Evolutionary conservation across 2,797 vertebrate genomes (phyloP).

Genomic region (Heterohyrax brucei): DNA sequence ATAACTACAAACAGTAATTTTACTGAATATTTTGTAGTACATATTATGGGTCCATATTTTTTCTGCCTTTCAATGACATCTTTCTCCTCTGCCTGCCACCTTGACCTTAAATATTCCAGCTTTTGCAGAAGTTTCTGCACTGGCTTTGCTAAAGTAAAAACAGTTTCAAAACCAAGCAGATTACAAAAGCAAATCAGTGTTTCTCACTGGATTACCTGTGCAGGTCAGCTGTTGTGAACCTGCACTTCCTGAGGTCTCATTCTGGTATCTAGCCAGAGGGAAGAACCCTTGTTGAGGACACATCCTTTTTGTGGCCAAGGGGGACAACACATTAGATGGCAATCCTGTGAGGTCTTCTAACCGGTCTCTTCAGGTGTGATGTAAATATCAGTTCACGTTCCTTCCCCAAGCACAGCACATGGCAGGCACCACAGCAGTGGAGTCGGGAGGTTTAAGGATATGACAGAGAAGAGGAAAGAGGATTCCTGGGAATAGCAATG

Average conservation of each 20-base stretch:
- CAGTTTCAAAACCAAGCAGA: background rate
- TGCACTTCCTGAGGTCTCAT: background rate
- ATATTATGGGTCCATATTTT: background rate
- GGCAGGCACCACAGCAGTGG: rapidly evolving
- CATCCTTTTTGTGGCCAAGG: background rate
- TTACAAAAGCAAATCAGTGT: background rate
- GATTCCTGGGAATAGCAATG: background rate
- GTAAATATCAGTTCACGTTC: background rate
- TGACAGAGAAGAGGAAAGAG: background rate
- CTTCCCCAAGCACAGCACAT: background rate
- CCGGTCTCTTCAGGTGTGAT: background rate
- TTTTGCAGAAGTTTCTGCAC: background rate
- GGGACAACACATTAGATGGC: background rate
- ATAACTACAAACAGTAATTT: background rate
- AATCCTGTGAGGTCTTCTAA: background rate
- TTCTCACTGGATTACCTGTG: background rate
- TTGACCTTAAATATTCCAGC: background rate
- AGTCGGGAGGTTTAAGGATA: background rate
- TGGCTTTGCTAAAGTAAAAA: background rate
- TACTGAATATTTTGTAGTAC: background rate
- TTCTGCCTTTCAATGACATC: background rate
- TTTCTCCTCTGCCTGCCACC: background rate
- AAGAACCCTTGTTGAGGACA: background rate
- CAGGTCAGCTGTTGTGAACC: background rate
- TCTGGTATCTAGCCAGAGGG: background rate